These are phyloP conservation scores for Pollenia amentaria DNA, from an alignment of 2,888 invertebrate species.

Conservation along the genomic window DNA sequence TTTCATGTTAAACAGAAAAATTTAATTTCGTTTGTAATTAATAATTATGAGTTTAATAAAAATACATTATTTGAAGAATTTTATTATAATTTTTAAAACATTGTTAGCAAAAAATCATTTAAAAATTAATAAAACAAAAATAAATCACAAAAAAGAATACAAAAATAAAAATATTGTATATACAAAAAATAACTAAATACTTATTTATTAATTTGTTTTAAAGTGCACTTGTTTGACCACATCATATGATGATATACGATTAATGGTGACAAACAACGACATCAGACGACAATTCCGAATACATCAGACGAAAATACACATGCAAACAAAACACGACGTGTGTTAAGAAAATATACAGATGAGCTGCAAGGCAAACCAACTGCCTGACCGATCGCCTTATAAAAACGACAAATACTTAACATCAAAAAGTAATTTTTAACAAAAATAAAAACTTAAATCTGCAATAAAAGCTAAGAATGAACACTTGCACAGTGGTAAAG, in stretches of 20 bases:
- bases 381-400: conserved; percentile 33
- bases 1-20: too few relatives aligned
- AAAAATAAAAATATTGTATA: background rate
- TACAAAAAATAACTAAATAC: conserved; percentile 16
- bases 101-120: background rate
- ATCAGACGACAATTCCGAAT: conserved; percentile 70
- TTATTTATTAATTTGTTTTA: conserved; percentile 81
- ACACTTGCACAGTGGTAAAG: too few relatives aligned
- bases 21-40: too few relatives aligned
- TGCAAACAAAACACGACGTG: conserved; percentile 30
- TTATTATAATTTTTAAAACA: too few relatives aligned
- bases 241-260: conserved; percentile 79
- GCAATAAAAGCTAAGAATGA: conserved; percentile 10
- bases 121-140: conserved; percentile 5
- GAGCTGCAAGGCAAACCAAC: conserved; percentile 14
- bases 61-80: too few relatives aligned
- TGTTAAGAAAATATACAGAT: background rate
- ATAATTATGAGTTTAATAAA: too few relatives aligned
- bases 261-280: conserved; percentile 75
- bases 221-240: conserved; percentile 83
- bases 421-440: conserved; percentile 36
- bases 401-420: conserved; percentile 61
- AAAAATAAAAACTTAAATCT: conserved; percentile 19
- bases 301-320: conserved; percentile 61
- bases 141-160: background rate